Evolutionary conservation across 2,797 vertebrate species (phyloP).

Genomic region (Pterois miles): DNA sequence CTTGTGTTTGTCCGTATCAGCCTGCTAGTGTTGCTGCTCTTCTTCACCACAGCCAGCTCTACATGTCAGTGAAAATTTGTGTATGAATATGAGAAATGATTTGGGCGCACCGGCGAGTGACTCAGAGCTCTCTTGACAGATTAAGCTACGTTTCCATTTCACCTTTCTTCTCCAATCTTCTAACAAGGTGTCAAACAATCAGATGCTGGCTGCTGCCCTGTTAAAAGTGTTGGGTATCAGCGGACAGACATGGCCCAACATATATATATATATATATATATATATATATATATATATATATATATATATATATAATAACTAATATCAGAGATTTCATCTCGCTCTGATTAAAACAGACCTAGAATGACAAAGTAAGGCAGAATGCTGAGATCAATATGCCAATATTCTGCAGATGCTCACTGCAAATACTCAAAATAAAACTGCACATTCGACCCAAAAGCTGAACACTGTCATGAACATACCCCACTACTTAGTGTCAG

Average conservation of each 20-base stretch:
- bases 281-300: no score
- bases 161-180: neutral
- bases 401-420: neutral
- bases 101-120: neutral
- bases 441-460: neutral
- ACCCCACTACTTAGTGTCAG: neutral
- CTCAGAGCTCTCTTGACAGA: neutral
- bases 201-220: neutral
- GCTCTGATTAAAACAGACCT: neutral
- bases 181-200: neutral
- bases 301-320: no score
- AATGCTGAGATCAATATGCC: neutral
- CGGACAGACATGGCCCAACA: neutral
- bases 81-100: neutral
- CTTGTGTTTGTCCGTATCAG: accelerated
- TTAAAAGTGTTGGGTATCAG: neutral
- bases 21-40: neutral
- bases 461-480: neutral
- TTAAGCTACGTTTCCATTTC: neutral
- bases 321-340: neutral
- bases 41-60: neutral
- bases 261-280: no score
- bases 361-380: neutral
- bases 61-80: neutral
- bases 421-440: neutral